A percentile compares a stretch with the other conserved stretches of the same genome.
Conservation (phyloP, 2,888 invertebrate genomes). For the Tridacna crocea region DNA sequence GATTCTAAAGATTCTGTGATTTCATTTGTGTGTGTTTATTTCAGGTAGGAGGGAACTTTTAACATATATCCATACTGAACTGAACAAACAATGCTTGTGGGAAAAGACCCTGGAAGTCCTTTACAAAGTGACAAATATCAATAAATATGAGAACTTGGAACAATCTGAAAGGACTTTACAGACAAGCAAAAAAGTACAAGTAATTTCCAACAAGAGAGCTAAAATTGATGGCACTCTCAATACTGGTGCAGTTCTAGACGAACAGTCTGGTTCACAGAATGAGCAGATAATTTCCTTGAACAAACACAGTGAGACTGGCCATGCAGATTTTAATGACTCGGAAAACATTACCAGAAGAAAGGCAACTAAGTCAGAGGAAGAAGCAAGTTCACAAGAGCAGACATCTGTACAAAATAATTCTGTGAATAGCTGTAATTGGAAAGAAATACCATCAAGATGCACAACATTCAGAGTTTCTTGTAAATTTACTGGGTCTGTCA, state of each 20-base stretch:
- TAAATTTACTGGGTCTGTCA: conserved; percentile 44
- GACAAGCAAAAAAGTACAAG: not conserved
- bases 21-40: not conserved
- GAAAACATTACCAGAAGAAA: not conserved
- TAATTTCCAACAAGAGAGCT: not conserved
- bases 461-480: conserved; percentile 50
- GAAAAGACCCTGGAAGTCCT: not conserved
- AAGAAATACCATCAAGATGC: not conserved
- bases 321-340: not conserved
- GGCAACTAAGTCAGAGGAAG: not conserved
- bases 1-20: not conserved
- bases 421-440: not conserved
- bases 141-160: not conserved
- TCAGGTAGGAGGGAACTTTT: conserved; percentile 43
- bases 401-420: not conserved
- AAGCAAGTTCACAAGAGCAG: not conserved
- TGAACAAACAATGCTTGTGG: conserved; percentile 34
- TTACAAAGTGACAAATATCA: not conserved
- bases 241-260: not conserved
- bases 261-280: not conserved
- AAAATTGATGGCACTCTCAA: not conserved
- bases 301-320: not conserved
- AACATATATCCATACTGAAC: conserved; percentile 34
- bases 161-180: not conserved
- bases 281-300: not conserved